Evolutionary conservation across 2,797 vertebrate species (phyloP).

Genomic region (Macropodus opercularis): DNA sequence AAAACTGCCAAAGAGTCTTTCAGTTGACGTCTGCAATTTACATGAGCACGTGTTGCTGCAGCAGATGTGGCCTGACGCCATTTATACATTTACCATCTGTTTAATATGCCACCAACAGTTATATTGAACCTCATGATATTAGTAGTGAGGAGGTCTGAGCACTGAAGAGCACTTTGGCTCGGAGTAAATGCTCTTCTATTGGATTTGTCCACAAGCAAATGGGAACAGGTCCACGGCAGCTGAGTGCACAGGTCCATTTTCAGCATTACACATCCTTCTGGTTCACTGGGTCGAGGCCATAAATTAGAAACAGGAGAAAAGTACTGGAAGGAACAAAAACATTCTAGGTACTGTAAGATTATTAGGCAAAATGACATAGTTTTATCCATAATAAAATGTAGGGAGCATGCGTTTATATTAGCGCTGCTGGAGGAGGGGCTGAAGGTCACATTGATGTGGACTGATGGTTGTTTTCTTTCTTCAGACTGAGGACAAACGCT

Average conservation of each 20-base stretch:
- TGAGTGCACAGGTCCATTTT: conserved; percentile 32
- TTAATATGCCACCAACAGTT: conserved; percentile 12
- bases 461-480: conserved; percentile 55
- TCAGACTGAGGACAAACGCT: conserved; percentile 63
- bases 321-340: background rate
- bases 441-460: conserved; percentile 55
- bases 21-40: conserved; percentile 11
- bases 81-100: conserved; percentile 23
- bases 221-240: conserved; percentile 27
- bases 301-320: conserved; percentile 17
- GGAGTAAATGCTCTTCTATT: conserved; percentile 26
- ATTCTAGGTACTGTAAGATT: no score
- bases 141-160: conserved; percentile 6
- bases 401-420: conserved; percentile 36
- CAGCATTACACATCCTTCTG: conserved; percentile 16
- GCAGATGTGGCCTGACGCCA: conserved; percentile 21
- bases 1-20: background rate
- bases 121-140: conserved; percentile 33
- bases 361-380: no score
- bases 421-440: conserved; percentile 19
- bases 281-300: conserved; percentile 34
- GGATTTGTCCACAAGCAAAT: conserved; percentile 55
- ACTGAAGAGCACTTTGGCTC: conserved; percentile 38
- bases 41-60: background rate
- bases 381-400: conserved; percentile 18